phyloP scores from a whole-genome alignment of 2,888 invertebrate genomes.

The Drosophila anceps region DNA sequence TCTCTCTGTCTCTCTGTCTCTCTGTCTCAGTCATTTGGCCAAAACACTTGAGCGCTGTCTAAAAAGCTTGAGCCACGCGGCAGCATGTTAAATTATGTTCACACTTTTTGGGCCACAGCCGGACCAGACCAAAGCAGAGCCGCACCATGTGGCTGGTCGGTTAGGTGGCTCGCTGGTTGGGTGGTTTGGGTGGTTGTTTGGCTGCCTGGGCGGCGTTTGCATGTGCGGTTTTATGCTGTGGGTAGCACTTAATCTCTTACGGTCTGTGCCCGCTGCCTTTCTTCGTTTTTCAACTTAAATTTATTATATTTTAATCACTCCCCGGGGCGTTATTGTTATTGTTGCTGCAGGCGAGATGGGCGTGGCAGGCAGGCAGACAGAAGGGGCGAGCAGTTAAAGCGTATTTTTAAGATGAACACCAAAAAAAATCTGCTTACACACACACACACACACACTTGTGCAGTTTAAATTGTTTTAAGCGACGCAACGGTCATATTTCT shows the following conservation, averaged over 20 bases:
- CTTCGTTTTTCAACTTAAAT: slow-evolving; percentile 78
- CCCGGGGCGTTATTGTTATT: slow-evolving; percentile 74
- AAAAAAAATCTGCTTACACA: slow-evolving; percentile 31
- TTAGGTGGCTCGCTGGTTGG: slow-evolving; percentile 12
- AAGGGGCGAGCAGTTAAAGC: slow-evolving; percentile 64
- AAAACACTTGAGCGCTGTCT: slow-evolving; percentile 51
- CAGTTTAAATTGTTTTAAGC: slow-evolving; percentile 79
- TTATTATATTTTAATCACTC: slow-evolving; percentile 85
- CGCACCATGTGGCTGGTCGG: slow-evolving; percentile 42
- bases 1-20: slow-evolving; percentile 26
- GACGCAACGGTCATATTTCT: slow-evolving; percentile 66
- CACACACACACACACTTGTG: slow-evolving; percentile 24
- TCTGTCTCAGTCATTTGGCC: slow-evolving; percentile 23
- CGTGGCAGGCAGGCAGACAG: slow-evolving; percentile 44
- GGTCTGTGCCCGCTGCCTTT: slow-evolving; percentile 57
- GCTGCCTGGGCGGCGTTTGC: slow-evolving; percentile 48
- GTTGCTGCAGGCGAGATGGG: slow-evolving; percentile 60
- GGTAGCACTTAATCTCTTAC: slow-evolving; percentile 79
- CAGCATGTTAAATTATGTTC: slow-evolving; percentile 81
- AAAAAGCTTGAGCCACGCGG: slow-evolving; percentile 53
- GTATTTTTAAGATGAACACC: slow-evolving; percentile 63
- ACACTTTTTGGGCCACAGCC: slow-evolving; percentile 75
- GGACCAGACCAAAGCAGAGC: slow-evolving; percentile 54
- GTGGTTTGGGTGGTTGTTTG: slow-evolving; percentile 4
- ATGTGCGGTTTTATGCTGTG: slow-evolving; percentile 78